These are phyloP conservation scores for Aethina tumida DNA, from an alignment of 1,140 invertebrate species.

Conservation along the genomic window DNA sequence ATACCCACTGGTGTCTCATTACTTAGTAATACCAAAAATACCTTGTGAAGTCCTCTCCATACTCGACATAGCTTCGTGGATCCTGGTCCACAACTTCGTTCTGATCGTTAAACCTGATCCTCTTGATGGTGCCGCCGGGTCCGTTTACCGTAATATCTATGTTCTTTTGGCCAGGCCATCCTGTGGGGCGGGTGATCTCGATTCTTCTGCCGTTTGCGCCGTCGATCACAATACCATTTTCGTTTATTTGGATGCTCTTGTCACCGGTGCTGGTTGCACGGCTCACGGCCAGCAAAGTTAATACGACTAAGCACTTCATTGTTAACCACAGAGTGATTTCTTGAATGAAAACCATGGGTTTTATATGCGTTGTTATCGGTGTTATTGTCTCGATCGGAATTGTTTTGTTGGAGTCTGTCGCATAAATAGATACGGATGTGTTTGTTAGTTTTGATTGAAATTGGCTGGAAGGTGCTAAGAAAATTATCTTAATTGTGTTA, in stretches of 20 bases:
- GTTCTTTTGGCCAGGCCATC: not conserved
- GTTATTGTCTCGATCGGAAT: constrained; percentile 24
- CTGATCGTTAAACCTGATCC: not conserved
- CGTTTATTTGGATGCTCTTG: not conserved
- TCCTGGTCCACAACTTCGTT: not conserved
- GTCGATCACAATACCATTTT: constrained; percentile 1
- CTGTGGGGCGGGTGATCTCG: not conserved
- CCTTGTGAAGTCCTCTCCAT: too few relatives aligned
- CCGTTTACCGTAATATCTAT: not conserved
- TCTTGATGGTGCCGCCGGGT: not conserved
- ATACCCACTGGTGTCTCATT: too few relatives aligned
- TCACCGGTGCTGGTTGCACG: not conserved
- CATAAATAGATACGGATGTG: too few relatives aligned
- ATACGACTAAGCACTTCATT: constrained; percentile 1
- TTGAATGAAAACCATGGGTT: not conserved
- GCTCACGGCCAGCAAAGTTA: not conserved
- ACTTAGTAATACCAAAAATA: too few relatives aligned
- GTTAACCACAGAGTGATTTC: constrained; percentile 1
- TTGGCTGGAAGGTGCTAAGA: too few relatives aligned
- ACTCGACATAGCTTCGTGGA: not conserved
- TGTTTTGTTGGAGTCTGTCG: too few relatives aligned
- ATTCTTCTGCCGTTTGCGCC: not conserved
- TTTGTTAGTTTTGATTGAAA: too few relatives aligned
- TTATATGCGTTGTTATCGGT: constrained; percentile 1
- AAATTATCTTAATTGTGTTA: too few relatives aligned